phyloP scores from a whole-genome alignment of 2,888 invertebrate genomes.

The Drymonia ruficornis region DNA sequence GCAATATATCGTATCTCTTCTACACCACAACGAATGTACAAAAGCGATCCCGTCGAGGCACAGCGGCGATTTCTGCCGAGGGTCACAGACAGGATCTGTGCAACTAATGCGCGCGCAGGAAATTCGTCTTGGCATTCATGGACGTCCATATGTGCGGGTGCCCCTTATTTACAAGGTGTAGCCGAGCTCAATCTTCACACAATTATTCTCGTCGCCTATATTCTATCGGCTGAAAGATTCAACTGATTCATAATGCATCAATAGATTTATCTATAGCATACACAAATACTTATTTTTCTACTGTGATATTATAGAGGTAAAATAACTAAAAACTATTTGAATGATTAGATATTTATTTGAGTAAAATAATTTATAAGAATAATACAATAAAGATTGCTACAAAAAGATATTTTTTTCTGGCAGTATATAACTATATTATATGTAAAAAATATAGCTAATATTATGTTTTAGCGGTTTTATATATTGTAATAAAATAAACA shows the following conservation, averaged over 20 bases:
- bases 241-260: not conserved
- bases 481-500: not conserved
- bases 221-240: not conserved
- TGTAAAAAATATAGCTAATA: not conserved
- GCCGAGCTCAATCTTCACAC: conserved; percentile 15
- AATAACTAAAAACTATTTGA: not conserved
- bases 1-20: conserved; percentile 40
- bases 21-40: conserved; percentile 36
- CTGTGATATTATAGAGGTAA: not conserved
- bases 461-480: not conserved
- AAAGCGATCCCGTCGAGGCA: conserved; percentile 48
- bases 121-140: conserved; percentile 34
- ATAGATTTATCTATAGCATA: not conserved
- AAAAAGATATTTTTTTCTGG: not conserved
- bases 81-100: conserved; percentile 55
- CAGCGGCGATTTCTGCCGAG: conserved; percentile 48
- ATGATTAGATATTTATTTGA: conserved; percentile 3
- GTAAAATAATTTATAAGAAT: not conserved
- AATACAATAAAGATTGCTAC: not conserved
- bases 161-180: conserved; percentile 19
- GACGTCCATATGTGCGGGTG: conserved; percentile 17
- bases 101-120: conserved; percentile 72
- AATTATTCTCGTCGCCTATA: not conserved
- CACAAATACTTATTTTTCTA: not conserved
- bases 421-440: not conserved